Conservation (phyloP, 2,888 invertebrate genomes). For the Entomobrya proxima region DNA sequence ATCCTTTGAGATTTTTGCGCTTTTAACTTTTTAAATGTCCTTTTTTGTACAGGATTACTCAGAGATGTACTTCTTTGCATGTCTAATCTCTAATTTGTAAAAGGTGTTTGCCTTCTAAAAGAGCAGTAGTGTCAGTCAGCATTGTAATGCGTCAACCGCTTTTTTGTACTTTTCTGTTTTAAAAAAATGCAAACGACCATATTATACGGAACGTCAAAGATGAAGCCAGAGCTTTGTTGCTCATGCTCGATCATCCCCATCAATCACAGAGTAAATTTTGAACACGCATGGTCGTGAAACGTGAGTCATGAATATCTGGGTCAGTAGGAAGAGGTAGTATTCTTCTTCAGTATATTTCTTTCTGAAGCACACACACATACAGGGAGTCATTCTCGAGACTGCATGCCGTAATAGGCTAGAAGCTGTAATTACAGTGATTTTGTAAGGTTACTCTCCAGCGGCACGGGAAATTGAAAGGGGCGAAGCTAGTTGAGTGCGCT, state of each 20-base stretch:
- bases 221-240: too few relatives aligned
- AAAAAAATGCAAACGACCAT: too few relatives aligned
- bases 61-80: background rate
- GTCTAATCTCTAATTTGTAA: constrained; percentile 17
- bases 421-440: constrained; percentile 22
- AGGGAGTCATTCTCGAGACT: background rate
- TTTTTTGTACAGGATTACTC: constrained; percentile 16
- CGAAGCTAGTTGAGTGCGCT: constrained; percentile 33
- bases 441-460: constrained; percentile 28
- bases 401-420: background rate
- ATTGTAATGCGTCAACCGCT: background rate
- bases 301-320: constrained; percentile 42
- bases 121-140: background rate
- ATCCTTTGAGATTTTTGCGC: too few relatives aligned
- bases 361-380: background rate
- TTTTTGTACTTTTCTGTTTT: too few relatives aligned
- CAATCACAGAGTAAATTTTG: too few relatives aligned
- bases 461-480: constrained; percentile 48
- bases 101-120: background rate
- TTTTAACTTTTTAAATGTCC: background rate
- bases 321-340: background rate
- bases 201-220: too few relatives aligned
- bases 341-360: background rate
- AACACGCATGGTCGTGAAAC: background rate
- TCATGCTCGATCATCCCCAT: too few relatives aligned